A percentile compares a stretch with the other conserved stretches of the same genome.
Conservation (phyloP, 2,797 vertebrate species). For the Anolis apletophallus region DNA sequence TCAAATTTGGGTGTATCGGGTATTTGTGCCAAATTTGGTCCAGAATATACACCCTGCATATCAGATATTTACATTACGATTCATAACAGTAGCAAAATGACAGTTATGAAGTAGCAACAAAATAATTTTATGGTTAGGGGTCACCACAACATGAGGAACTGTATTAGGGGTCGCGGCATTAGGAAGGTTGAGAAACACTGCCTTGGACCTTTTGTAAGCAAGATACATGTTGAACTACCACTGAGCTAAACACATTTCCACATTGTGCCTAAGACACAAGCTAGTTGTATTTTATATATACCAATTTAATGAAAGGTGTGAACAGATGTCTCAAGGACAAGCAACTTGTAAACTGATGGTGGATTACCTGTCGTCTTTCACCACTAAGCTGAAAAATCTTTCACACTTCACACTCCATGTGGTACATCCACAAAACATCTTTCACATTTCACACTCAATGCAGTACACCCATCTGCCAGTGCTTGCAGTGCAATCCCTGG, state of each 20-base stretch:
- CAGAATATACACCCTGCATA: no score
- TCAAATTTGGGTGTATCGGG: no score
- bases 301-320: background rate
- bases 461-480: background rate
- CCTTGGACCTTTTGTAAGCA: background rate
- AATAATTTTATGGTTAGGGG: no score
- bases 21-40: no score
- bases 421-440: background rate
- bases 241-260: background rate
- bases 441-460: background rate
- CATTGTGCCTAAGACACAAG: background rate
- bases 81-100: no score
- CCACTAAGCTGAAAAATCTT: constrained; percentile 4
- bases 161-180: no score
- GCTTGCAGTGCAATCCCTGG: background rate
- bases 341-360: background rate
- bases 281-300: background rate
- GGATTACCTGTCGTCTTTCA: constrained; percentile 31
- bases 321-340: constrained; percentile 4
- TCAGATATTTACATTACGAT: no score
- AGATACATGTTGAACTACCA: background rate
- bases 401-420: background rate
- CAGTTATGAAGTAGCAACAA: no score
- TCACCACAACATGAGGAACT: no score
- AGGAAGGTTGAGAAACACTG: no score